Percentiles rank a stretch among this genome's conserved stretches.
Evolutionary conservation across 37 sponge, comb jelly and placozoan species (phyloP).

Genomic region (Eunapius fragilis): DNA sequence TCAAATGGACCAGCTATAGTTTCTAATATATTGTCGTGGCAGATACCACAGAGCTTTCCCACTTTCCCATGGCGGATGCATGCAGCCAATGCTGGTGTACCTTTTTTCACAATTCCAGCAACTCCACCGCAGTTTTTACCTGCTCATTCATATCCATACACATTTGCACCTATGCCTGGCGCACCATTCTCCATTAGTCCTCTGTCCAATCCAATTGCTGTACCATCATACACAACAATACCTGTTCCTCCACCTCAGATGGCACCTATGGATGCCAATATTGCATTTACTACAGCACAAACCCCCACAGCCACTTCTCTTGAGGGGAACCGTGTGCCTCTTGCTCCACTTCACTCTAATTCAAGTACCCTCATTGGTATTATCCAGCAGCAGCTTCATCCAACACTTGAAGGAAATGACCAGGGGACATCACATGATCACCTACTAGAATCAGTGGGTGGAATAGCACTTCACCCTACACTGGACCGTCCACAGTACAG

Average conservation of each 20-base stretch:
- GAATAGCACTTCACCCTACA: not conserved
- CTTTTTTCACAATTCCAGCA: constrained; percentile 80
- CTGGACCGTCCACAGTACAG: not conserved
- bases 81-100: constrained; percentile 29
- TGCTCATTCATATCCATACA: constrained; percentile 75
- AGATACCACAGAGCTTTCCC: constrained; percentile 61
- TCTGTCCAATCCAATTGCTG: constrained; percentile 18
- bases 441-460: not conserved
- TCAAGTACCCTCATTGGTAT: not conserved
- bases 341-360: not conserved
- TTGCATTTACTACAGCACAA: not conserved
- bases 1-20: constrained; percentile 8
- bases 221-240: constrained; percentile 43
- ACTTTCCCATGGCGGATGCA: constrained; percentile 62
- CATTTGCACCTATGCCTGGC: constrained; percentile 72
- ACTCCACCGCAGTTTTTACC: constrained; percentile 72
- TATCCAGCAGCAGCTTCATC: not conserved
- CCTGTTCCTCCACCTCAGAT: constrained; percentile 32
- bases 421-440: not conserved
- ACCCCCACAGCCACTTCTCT: not conserved
- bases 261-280: not conserved
- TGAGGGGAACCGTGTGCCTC: not conserved
- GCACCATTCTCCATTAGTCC: constrained; percentile 55
- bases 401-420: not conserved
- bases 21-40: constrained; percentile 62